Evolutionary conservation across 2,797 vertebrate genomes (phyloP).

Genomic region (Pseudochaenichthys georgianus): DNA sequence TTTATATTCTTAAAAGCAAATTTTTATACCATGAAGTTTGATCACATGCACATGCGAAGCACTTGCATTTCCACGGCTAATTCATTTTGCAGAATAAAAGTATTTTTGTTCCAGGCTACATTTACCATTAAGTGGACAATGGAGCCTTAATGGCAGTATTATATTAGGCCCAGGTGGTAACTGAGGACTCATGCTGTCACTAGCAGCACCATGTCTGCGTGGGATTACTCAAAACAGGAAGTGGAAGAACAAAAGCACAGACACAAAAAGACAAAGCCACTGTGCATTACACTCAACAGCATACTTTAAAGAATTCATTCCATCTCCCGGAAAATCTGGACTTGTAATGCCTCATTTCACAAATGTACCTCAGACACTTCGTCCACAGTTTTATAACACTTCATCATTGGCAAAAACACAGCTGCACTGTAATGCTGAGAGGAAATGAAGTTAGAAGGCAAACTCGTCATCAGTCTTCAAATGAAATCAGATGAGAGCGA

Average conservation of each 20-base stretch:
- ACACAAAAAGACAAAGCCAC: constrained; percentile 27
- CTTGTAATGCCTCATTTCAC: constrained; percentile 83
- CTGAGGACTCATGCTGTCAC: constrained; percentile 53
- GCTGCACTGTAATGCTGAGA: constrained; percentile 60
- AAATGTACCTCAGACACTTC: constrained; percentile 78
- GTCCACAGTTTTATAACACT: constrained; percentile 74
- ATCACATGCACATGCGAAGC: constrained; percentile 23
- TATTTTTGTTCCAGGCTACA: constrained; percentile 50
- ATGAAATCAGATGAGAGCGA: constrained; percentile 80
- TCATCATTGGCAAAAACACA: constrained; percentile 70
- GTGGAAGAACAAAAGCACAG: constrained; percentile 32
- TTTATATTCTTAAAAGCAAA: constrained; percentile 55
- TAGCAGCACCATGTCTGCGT: constrained; percentile 42
- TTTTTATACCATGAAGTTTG: constrained; percentile 31
- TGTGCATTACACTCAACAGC: constrained; percentile 68
- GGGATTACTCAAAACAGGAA: constrained; percentile 57
- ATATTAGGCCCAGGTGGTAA: constrained; percentile 61
- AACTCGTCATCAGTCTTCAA: constrained; percentile 79
- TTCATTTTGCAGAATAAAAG: constrained; percentile 37
- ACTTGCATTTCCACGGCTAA: constrained; percentile 20
- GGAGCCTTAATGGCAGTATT: constrained; percentile 57
- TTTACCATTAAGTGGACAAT: constrained; percentile 70
- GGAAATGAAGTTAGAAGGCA: constrained; percentile 81
- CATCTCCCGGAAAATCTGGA: constrained; percentile 77
- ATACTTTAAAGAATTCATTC: constrained; percentile 78